A percentile compares a stretch with the other conserved stretches of the same genome.
Conservation (phyloP, 2,113 vertebrate species). For the Uria lomvia region DNA sequence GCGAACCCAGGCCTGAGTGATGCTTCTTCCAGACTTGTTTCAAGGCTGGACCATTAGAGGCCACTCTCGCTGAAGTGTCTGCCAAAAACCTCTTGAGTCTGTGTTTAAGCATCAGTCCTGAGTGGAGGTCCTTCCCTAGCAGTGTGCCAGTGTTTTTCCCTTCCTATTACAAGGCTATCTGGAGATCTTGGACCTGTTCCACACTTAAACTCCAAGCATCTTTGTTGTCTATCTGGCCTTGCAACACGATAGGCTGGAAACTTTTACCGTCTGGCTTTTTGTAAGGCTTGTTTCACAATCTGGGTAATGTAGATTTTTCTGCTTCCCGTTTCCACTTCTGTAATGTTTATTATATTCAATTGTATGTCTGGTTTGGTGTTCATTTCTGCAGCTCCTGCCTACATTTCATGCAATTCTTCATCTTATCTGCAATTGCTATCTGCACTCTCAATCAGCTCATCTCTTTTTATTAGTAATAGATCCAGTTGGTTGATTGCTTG, state of each 20-base stretch:
- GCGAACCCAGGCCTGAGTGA: neutral
- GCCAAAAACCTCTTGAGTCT: neutral
- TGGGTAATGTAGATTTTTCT: neutral
- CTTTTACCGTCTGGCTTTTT: neutral
- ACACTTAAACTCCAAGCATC: slow-evolving; percentile 6
- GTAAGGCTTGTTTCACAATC: slow-evolving; percentile 11
- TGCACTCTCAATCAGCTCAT: neutral
- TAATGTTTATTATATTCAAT: neutral
- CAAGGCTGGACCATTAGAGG: neutral
- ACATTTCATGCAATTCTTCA: neutral
- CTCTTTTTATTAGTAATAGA: slow-evolving; percentile 47
- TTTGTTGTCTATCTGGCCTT: slow-evolving; percentile 25
- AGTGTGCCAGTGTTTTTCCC: neutral
- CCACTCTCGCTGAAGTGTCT: neutral
- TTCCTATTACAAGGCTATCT: neutral
- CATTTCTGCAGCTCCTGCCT: slow-evolving; percentile 28
- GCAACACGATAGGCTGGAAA: slow-evolving; percentile 19
- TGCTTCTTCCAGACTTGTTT: neutral
- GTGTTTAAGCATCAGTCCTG: neutral
- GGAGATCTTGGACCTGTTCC: slow-evolving; percentile 39
- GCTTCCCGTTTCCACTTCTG: slow-evolving; percentile 28
- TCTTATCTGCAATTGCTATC: slow-evolving; percentile 9
- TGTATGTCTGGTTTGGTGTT: neutral
- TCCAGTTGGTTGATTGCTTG: neutral
- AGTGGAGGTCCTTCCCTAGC: neutral